These are phyloP conservation scores for Conops quadrifasciatus DNA, from an alignment of 2,888 invertebrate genomes.

Conservation along the genomic window DNA sequence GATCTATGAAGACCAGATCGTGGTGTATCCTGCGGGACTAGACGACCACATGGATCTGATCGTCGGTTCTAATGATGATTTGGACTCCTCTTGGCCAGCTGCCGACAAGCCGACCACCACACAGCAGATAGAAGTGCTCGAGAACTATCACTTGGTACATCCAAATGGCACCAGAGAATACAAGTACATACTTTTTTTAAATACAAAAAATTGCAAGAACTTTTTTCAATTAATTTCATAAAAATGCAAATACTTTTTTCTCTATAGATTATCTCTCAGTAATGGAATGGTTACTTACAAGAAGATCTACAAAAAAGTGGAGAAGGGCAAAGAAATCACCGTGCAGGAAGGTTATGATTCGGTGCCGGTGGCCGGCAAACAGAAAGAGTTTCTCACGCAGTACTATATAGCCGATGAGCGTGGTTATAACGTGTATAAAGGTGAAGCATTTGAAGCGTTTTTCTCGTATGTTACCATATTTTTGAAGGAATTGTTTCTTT, in stretches of 20 bases:
- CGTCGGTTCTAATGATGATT: constrained; percentile 43
- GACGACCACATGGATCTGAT: constrained; percentile 46
- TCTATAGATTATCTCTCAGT: constrained; percentile 51
- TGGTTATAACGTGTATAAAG: constrained; percentile 51
- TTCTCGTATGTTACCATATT: too few relatives aligned
- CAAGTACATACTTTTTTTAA: constrained; percentile 48
- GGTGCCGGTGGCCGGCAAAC: constrained; percentile 48
- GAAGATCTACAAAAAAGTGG: constrained; percentile 51
- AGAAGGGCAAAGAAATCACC: constrained; percentile 46
- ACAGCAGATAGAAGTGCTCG: constrained; percentile 47
- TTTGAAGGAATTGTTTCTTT: background rate
- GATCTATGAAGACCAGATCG: constrained; percentile 54
- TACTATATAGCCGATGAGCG: constrained; percentile 56
- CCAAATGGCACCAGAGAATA: constrained; percentile 55
- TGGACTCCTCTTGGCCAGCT: background rate
- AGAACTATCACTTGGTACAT: constrained; percentile 53
- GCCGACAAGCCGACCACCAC: constrained; percentile 17
- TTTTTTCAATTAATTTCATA: background rate
- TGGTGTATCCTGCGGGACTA: constrained; percentile 53
- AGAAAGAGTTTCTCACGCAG: constrained; percentile 48
- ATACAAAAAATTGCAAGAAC: background rate
- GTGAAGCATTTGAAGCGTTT: constrained; percentile 43
- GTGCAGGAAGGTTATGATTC: constrained; percentile 57
- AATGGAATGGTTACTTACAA: constrained; percentile 56
- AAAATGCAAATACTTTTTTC: background rate